Base-by-base conservation (phyloP, 2,113 vertebrate genomes). In the Excalfactoria chinensis region DNA sequence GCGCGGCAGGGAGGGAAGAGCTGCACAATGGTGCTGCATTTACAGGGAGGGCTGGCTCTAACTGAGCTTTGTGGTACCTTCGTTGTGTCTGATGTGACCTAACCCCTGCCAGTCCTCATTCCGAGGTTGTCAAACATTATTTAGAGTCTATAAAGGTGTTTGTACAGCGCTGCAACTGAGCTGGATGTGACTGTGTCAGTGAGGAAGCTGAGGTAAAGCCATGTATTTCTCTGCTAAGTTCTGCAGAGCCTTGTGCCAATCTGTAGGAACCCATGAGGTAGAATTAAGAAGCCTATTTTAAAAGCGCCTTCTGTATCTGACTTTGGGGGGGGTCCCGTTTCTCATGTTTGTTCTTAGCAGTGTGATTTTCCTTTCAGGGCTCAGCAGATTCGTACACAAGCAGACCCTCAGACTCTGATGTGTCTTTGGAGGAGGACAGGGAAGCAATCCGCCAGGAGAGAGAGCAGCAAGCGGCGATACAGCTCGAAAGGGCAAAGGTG, bases 311-410 rank as follows among this genome's bases (percentile, higher is more conserved):
- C 12, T 3, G 5, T 32, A 13, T 13, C 43, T 37, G 64, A 2
- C 9, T 16, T 34, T 62, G 70, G 41, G 9, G 4, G 56, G 13
- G 3, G 7, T 68, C 71, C 41, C 58, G 0, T 43, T 37, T 18
- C 9, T 76, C 17, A 2, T 51, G 26, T 4, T 35, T 62, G 81
- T 69, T 46, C 76, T 80, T 46, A 75, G 93, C 73, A 78, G 32
- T 3, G 7, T 49, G 41, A 32, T 35, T 97, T 92, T 84, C 40
- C 79, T 97, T 95, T 4, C 97, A 99, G 99, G 99, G 99, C 96
- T 99, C 99, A 97, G 99, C 99, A 95, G 99, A 99, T 97, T 99
- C 99, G 40, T 99, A 99, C 98, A 99, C 98, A 84, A 99, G 99
- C 98, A 99, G 99, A 97, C 99, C 99, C 7, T 99, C 99, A n/a